Percentiles rank a stretch among this genome's conserved stretches.
phyloP scores from a whole-genome alignment of 2,113 vertebrate species.

The Oxyruncus cristatus region DNA sequence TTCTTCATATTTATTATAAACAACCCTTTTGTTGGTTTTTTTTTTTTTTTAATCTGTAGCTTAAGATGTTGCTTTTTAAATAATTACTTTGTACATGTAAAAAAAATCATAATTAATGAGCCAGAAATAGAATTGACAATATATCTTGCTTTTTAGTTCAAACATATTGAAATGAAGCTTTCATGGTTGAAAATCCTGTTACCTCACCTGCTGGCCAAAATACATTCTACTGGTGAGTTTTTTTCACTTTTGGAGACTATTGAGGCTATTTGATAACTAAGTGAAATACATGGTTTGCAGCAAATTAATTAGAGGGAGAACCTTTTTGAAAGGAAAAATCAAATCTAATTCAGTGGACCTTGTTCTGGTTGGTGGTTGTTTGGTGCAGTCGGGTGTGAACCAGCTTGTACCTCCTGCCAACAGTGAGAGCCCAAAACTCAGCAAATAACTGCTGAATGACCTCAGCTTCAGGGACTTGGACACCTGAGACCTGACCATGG shows the following conservation, averaged over 20 bases:
- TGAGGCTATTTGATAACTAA: neutral
- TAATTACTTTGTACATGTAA: conserved; percentile 10
- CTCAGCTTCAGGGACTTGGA: neutral
- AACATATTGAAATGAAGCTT: conserved; percentile 23
- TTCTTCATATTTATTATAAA: neutral
- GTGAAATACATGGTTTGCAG: conserved; percentile 5
- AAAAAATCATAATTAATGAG: conserved; percentile 17
- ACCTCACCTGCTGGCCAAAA: conserved; percentile 17
- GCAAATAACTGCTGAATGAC: neutral
- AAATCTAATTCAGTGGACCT: neutral
- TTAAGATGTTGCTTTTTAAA: conserved; percentile 25
- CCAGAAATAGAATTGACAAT: conserved; percentile 33
- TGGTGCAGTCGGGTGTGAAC: neutral
- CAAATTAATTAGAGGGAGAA: neutral
- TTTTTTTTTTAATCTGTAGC: neutral
- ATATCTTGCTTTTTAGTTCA: neutral
- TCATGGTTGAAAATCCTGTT: neutral
- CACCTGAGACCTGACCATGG: neutral
- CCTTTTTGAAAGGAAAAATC: neutral
- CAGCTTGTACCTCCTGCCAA: neutral
- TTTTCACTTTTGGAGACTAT: neutral
- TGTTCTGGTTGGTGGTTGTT: neutral
- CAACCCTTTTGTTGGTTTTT: neutral
- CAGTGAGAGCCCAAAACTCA: neutral
- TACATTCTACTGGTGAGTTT: neutral